Conservation (phyloP, 2,113 vertebrate species). For the Clarias batrachus region DNA sequence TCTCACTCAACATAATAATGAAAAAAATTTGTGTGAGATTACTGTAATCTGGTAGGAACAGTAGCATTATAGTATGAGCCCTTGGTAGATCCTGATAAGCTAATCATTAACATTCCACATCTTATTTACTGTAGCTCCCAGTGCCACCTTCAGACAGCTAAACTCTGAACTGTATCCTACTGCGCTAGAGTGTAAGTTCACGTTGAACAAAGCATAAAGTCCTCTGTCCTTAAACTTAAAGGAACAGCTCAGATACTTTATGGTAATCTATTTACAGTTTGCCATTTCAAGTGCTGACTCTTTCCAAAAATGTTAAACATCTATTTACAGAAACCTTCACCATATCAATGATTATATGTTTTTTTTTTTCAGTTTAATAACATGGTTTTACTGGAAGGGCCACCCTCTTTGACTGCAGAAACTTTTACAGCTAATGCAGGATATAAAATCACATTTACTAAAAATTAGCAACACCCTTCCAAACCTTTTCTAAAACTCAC, state of each 20-base stretch:
- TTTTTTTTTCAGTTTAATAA: background rate
- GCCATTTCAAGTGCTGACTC: background rate
- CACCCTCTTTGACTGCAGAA: too few species aligned
- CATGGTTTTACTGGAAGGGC: background rate
- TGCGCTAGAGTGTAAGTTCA: background rate
- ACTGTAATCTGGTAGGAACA: conserved; percentile 68
- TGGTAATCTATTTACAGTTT: background rate
- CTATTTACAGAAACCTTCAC: background rate
- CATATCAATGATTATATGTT: background rate
- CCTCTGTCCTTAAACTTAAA: background rate
- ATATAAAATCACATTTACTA: too few species aligned
- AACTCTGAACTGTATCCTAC: background rate
- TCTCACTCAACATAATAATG: background rate
- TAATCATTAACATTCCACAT: conserved; percentile 73
- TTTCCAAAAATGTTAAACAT: too few species aligned
- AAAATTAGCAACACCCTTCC: too few species aligned
- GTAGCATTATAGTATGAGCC: conserved; percentile 61
- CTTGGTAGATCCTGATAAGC: conserved; percentile 63
- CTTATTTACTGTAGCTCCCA: conserved; percentile 56
- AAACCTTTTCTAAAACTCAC: too few species aligned
- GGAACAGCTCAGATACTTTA: background rate
- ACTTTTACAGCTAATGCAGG: too few species aligned
- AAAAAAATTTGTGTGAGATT: conserved; percentile 58
- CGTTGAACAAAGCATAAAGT: background rate
- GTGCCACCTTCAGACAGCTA: conserved; percentile 21